phyloP scores from a whole-genome alignment of 2,797 vertebrate genomes.

The Scomberomorus guttatus region DNA sequence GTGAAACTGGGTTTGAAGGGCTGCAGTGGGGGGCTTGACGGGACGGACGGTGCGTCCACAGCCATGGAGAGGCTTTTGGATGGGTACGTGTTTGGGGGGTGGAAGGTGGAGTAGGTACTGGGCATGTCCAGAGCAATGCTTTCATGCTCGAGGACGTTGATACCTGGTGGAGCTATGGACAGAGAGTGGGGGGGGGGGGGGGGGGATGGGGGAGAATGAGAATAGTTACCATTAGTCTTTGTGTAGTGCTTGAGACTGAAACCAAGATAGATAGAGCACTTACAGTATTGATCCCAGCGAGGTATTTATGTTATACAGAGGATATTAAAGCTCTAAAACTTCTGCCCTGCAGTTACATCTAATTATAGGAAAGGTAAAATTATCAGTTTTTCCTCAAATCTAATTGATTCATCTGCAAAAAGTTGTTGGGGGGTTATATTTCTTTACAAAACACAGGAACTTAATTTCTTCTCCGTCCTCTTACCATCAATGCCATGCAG shows the following conservation, averaged over 20 bases:
- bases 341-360: not conserved
- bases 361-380: no score
- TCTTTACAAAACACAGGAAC: not conserved
- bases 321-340: not conserved
- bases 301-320: not conserved
- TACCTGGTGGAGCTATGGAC: slow-evolving; percentile 80
- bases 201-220: not conserved
- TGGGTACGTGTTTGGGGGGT: slow-evolving; percentile 29
- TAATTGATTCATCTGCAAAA: not conserved
- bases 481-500: slow-evolving; percentile 86
- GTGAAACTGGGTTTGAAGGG: slow-evolving; percentile 47
- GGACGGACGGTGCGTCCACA: slow-evolving; percentile 13
- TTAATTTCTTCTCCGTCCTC: not conserved
- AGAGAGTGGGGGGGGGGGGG: not conserved
- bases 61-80: slow-evolving; percentile 43
- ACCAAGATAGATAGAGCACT: not conserved
- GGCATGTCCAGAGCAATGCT: slow-evolving; percentile 82
- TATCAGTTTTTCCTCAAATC: no score
- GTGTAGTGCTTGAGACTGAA: not conserved
- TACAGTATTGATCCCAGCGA: not conserved
- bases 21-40: slow-evolving; percentile 3
- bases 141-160: slow-evolving; percentile 86
- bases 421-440: no score
- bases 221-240: not conserved
- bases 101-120: slow-evolving; percentile 83